phyloP scores from a whole-genome alignment of 2,113 vertebrate genomes.

The Leptosomus discolor region DNA sequence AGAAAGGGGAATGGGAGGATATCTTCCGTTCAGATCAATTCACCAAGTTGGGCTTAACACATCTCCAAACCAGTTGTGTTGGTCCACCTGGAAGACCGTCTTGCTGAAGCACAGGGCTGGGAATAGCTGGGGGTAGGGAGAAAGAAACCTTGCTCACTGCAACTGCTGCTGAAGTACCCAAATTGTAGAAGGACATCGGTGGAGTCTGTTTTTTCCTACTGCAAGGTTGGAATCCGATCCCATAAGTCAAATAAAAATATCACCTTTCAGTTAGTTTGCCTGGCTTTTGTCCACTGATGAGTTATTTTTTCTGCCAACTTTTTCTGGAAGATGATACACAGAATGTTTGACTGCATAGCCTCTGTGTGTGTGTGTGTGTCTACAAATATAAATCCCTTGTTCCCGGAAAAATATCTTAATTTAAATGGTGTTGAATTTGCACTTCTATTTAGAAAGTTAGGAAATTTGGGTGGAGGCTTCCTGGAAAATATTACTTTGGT shows the following conservation, averaged over 20 bases:
- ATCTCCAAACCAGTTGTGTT: not conserved
- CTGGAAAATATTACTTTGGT: not conserved
- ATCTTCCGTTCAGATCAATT: not conserved
- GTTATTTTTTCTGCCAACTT: not conserved
- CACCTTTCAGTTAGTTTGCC: not conserved
- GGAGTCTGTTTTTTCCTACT: not conserved
- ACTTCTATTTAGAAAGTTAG: not conserved
- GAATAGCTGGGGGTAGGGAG: not conserved
- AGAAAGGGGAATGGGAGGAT: not conserved
- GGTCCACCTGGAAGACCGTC: not conserved
- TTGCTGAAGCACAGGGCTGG: not conserved
- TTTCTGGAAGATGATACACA: constrained; percentile 4
- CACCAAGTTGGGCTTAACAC: accelerated
- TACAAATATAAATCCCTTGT: not conserved
- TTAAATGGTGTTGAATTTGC: not conserved
- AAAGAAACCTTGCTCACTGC: not conserved
- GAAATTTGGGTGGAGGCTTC: not conserved
- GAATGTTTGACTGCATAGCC: not conserved
- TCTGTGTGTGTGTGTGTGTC: not conserved
- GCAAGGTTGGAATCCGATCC: not conserved
- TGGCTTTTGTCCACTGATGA: not conserved
- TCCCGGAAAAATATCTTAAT: not conserved
- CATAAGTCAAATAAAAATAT: not conserved
- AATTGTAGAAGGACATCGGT: not conserved
- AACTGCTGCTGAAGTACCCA: not conserved